Conservation (phyloP, 2,888 invertebrate genomes). For the Drosophila quasianomalipes region DNA sequence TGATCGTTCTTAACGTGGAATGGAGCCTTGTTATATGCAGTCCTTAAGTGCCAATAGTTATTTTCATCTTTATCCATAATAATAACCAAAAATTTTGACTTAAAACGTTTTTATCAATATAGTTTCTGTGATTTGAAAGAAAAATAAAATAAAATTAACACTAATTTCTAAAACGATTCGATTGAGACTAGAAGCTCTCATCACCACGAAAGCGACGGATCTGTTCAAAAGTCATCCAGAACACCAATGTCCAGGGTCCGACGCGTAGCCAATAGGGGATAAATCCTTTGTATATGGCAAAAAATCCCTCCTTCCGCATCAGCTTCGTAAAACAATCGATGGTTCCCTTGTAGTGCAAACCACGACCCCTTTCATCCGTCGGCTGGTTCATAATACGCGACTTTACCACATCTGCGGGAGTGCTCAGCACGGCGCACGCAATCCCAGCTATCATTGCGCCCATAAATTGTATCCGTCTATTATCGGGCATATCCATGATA, state of each 20-base stretch:
- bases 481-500: slow-evolving; percentile 23
- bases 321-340: slow-evolving; percentile 43
- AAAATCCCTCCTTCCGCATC: slow-evolving; percentile 33
- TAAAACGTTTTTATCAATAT: not conserved
- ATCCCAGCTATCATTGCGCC: slow-evolving; percentile 91
- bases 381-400: slow-evolving; percentile 96
- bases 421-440: slow-evolving; percentile 86
- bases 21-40: not conserved
- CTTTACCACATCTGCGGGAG: slow-evolving; percentile 96
- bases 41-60: slow-evolving; percentile 39
- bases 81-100: not conserved
- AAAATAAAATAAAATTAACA: not conserved
- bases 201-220: slow-evolving; percentile 40
- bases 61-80: slow-evolving; percentile 39
- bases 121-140: not conserved
- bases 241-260: slow-evolving; percentile 56
- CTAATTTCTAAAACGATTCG: not conserved
- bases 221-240: slow-evolving; percentile 55
- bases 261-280: slow-evolving; percentile 54
- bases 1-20: not conserved
- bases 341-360: slow-evolving; percentile 43
- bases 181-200: slow-evolving; percentile 23
- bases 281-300: slow-evolving; percentile 54
- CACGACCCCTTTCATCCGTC: slow-evolving; percentile 65
- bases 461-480: slow-evolving; percentile 87